Base-by-base conservation (phyloP, 2,888 invertebrate species). In the Cantharis flavilabris region DNA sequence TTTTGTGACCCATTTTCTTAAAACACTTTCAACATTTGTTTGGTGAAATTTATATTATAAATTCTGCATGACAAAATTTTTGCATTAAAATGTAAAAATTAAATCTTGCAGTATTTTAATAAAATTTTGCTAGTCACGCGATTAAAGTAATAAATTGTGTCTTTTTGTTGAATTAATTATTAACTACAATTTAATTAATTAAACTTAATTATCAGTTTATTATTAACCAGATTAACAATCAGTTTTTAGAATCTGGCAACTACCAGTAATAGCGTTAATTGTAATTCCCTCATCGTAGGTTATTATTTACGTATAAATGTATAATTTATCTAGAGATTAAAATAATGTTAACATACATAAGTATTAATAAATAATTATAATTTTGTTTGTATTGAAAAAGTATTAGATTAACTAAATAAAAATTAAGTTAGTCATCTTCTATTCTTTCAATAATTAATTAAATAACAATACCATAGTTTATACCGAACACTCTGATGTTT, bases 1-100 rank as follows among this genome's bases (percentile, higher is more conserved):
- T 84, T 26, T 82, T 81, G 83, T 84, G 84, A 84, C 84, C 84
- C 81, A 84, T 84, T 81, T 84, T 82, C 75, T 77, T 78, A 80
- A 79, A 71, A 80, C 80, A 79, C 75, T 76, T 78, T 80, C 73
- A 71, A 49, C n/a, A 49, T 49, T 49, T 49, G n/a, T 49, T 49
- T n/a, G 5, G n/a, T 49, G 49, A n/a, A n/a, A n/a, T 49, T 49
- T 49, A n/a, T 49, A 49, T n/a, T 49, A 7, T n/a, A 49, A 26
- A 49, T 49, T 49, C n/a, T n/a, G n/a, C 9, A 49, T 49, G 49
- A n/a, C n/a, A 49, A 49, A 1, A 49, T 49, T 49, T 49, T 49
- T n/a, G n/a, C 49, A n/a, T n/a, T 49, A 49, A n/a, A 33, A 49
- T n/a, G n/a, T 49, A 13, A 49, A 49, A 49, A n/a, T 49, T 13